Evolutionary conservation across 2,113 vertebrate genomes (phyloP).

Genomic region (Melospiza melodia): DNA sequence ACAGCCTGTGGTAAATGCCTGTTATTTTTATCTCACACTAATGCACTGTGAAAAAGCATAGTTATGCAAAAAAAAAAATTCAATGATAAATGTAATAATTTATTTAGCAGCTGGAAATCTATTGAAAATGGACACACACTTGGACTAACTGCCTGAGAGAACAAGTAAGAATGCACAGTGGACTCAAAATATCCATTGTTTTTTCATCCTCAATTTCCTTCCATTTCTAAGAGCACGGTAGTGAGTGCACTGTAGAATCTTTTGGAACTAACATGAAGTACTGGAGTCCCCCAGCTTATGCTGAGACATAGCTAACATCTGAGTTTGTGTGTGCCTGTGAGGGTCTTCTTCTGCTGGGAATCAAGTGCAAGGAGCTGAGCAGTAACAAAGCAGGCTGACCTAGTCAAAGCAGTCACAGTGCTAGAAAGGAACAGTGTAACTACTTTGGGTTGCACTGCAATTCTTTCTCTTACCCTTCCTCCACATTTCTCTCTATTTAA

Average conservation of each 20-base stretch:
- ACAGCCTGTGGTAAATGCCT: not conserved
- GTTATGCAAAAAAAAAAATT: not conserved
- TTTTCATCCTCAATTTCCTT: not conserved
- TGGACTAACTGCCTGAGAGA: not conserved
- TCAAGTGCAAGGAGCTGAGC: not conserved
- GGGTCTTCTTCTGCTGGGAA: not conserved
- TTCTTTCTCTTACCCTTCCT: not conserved
- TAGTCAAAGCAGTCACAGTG: not conserved
- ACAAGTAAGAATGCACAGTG: not conserved
- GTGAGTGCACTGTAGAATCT: not conserved
- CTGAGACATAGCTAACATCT: not conserved
- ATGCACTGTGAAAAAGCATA: not conserved
- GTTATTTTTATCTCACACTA: slow-evolving; percentile 36
- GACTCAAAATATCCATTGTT: not conserved
- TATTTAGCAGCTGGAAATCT: slow-evolving; percentile 34
- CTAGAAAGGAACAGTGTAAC: not conserved
- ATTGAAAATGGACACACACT: slow-evolving; percentile 1
- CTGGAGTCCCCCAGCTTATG: not conserved
- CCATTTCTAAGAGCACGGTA: not conserved
- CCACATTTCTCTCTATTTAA: not conserved
- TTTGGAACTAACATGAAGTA: not conserved
- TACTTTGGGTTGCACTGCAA: not conserved
- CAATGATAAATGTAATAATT: slow-evolving; percentile 30
- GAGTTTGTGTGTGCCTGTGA: not conserved
- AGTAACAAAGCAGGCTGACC: not conserved